phyloP scores from a whole-genome alignment of 2,797 vertebrate genomes.

The Sus cebifrons region DNA sequence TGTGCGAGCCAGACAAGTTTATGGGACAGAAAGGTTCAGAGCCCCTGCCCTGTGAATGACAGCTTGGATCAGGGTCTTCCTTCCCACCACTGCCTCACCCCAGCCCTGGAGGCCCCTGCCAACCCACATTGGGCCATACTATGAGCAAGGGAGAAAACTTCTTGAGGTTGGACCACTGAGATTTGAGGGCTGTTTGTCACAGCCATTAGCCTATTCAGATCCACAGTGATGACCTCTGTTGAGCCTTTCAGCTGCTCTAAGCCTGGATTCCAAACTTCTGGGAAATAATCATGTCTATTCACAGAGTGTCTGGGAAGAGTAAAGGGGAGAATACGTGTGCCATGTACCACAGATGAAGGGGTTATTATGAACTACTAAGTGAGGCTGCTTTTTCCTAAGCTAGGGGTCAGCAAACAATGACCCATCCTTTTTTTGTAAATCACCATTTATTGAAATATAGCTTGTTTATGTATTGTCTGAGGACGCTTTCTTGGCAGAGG shows the following conservation, averaged over 20 bases:
- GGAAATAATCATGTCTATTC: neutral
- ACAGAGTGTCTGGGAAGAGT: neutral
- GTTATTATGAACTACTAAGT: neutral
- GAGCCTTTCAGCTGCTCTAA: neutral
- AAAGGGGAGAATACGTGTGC: neutral
- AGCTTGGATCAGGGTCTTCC: neutral
- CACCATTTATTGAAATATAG: neutral
- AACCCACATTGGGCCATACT: too few relatives aligned
- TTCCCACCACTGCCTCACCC: rapidly evolving
- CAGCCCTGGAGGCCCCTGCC: neutral
- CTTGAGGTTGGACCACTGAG: neutral
- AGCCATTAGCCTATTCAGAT: neutral
- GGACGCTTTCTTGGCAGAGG: neutral
- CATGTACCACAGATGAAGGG: neutral
- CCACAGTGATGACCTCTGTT: neutral
- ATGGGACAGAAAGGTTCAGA: neutral
- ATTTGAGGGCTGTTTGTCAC: neutral
- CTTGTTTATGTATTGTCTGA: neutral
- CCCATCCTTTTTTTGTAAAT: neutral
- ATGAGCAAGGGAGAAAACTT: neutral
- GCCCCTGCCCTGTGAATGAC: neutral
- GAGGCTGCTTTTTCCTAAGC: neutral
- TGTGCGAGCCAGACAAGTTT: neutral
- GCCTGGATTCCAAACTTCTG: neutral
- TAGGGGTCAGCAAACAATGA: too few relatives aligned